Percentiles rank a stretch among this genome's conserved stretches.
Evolutionary conservation across 2,888 invertebrate species (phyloP).

Genomic region (Polyommatus icarus): DNA sequence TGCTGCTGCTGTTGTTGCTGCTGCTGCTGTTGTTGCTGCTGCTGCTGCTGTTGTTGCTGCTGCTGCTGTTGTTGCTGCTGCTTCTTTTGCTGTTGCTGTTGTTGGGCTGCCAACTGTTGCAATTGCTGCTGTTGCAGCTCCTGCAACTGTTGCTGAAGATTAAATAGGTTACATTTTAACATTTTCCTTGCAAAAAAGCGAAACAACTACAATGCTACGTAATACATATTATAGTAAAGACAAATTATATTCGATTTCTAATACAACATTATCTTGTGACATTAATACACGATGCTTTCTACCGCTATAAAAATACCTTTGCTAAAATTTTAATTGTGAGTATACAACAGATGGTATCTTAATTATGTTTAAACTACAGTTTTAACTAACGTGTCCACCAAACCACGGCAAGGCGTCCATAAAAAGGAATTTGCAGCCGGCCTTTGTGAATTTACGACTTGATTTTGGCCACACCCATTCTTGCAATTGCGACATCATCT

Average conservation of each 20-base stretch:
- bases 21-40: slow-evolving; percentile 54
- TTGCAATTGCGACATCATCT: slow-evolving; percentile 80
- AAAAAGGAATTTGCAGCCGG: slow-evolving; percentile 82
- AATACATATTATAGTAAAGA: not conserved
- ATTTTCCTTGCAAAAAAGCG: slow-evolving; percentile 18
- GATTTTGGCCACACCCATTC: slow-evolving; percentile 92
- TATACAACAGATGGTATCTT: not conserved
- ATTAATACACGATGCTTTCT: not conserved
- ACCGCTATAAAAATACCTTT: not conserved
- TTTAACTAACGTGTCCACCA: slow-evolving; percentile 57
- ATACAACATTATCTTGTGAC: not conserved
- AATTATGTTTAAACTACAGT: slow-evolving; percentile 42
- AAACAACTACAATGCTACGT: not conserved
- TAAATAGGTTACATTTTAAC: slow-evolving; percentile 42
- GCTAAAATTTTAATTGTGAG: not conserved
- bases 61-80: slow-evolving; percentile 51
- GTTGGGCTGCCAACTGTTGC: slow-evolving; percentile 59
- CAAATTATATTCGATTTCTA: not conserved
- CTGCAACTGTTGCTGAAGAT: slow-evolving; percentile 50
- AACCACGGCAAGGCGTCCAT: slow-evolving; percentile 68
- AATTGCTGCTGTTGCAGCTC: slow-evolving; percentile 59
- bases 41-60: slow-evolving; percentile 59
- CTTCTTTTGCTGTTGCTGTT: slow-evolving; percentile 52
- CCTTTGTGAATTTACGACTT: slow-evolving; percentile 89
- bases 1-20: slow-evolving; percentile 60